Evolutionary conservation across 1,140 invertebrate species (phyloP).

Genomic region (Agrilus planipennis): DNA sequence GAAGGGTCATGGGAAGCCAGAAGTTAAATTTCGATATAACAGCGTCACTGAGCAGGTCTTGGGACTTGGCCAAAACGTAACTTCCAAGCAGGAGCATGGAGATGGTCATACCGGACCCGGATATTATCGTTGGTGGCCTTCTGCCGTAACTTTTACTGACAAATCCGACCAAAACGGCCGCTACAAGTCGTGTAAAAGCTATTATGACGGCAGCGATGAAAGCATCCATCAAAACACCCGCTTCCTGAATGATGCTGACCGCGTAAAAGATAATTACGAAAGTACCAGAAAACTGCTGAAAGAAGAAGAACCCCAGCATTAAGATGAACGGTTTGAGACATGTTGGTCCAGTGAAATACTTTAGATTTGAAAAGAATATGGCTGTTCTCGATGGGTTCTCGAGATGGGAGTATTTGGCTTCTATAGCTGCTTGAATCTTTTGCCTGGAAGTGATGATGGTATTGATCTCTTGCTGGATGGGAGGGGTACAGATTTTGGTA

Average conservation of each 20-base stretch:
- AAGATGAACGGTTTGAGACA: conserved; percentile 53
- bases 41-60: conserved; percentile 15
- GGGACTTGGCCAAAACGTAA: conserved; percentile 31
- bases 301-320: conserved; percentile 54
- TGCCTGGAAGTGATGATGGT: conserved; percentile 15
- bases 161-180: conserved; percentile 40
- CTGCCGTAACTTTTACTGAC: conserved; percentile 45
- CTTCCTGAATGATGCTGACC: conserved; percentile 46
- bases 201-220: conserved; percentile 46
- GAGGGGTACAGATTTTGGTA: conserved; percentile 10
- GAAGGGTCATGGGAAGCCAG: conserved; percentile 38
- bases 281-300: conserved; percentile 67
- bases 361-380: conserved; percentile 14
- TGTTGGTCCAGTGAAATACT: conserved; percentile 33
- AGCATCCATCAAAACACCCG: conserved; percentile 43
- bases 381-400: neutral
- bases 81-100: conserved; percentile 43
- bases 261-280: conserved; percentile 69
- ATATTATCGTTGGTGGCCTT: conserved; percentile 42
- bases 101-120: conserved; percentile 47
- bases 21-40: conserved; percentile 21
- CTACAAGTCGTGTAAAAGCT: conserved; percentile 41
- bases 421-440: conserved; percentile 4
- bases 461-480: conserved; percentile 26
- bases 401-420: too few relatives aligned